Evolutionary conservation across 2,888 invertebrate species (phyloP).

Genomic region (Ennomos erosarius): DNA sequence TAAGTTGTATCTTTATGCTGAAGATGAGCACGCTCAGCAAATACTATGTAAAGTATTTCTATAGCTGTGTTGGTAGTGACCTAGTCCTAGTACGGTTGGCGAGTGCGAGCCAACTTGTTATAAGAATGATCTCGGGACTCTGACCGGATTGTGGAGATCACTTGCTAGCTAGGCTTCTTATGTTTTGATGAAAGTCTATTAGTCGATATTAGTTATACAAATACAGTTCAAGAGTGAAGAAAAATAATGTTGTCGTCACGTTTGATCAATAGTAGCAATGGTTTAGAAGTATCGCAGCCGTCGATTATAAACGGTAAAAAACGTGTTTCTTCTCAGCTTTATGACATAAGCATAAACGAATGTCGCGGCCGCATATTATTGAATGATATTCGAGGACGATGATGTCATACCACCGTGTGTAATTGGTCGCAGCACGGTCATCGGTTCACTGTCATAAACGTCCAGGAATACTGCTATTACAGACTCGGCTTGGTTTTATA

Average conservation of each 20-base stretch:
- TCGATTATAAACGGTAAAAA: constrained; percentile 1
- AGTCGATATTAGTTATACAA: not conserved
- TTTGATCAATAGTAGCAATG: not conserved
- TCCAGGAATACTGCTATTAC: constrained; percentile 19
- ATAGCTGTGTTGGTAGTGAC: constrained; percentile 18
- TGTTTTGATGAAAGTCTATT: not conserved
- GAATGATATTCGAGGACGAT: constrained; percentile 37
- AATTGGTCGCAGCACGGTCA: constrained; percentile 34
- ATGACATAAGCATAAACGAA: constrained; percentile 25
- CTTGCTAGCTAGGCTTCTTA: constrained; percentile 10
- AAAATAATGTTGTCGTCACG: not conserved
- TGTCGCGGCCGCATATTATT: constrained; percentile 29
- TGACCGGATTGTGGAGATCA: constrained; percentile 27
- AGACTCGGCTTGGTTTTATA: not conserved
- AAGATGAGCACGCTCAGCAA: constrained; percentile 33
- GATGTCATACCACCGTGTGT: constrained; percentile 40
- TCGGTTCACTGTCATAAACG: constrained; percentile 35
- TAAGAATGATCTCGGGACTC: constrained; percentile 15
- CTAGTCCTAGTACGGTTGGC: constrained; percentile 28
- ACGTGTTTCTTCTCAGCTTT: constrained; percentile 19
- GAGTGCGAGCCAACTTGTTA: constrained; percentile 13
- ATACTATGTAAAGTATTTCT: constrained; percentile 32
- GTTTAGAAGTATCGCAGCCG: too few relatives aligned
- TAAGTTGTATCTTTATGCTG: constrained; percentile 5
- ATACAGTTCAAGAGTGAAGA: not conserved